These are phyloP conservation scores for Trichechus manatus DNA, from an alignment of 2,113 vertebrate species.

Conservation along the genomic window DNA sequence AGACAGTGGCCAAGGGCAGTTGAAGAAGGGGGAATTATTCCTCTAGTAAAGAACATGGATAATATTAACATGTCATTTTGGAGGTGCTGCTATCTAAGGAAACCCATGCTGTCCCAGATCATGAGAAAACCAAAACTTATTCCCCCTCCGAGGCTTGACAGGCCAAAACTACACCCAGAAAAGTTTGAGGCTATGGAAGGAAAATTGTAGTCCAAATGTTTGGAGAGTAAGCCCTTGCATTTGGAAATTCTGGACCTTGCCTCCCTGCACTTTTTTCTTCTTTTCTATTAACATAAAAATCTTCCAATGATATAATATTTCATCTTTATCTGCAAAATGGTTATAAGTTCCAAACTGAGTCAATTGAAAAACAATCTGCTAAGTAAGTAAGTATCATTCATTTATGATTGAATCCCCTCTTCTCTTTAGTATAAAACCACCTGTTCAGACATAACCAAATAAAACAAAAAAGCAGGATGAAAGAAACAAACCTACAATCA, in stretches of 20 bases:
- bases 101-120: background rate
- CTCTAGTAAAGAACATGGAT: background rate
- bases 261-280: background rate
- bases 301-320: background rate
- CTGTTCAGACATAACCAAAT: no score
- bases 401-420: background rate
- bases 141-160: background rate
- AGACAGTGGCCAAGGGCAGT: background rate
- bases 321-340: background rate
- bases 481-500: no score
- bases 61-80: background rate
- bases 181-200: background rate
- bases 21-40: background rate
- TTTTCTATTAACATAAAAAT: background rate
- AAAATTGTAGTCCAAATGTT: background rate
- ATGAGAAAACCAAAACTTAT: background rate
- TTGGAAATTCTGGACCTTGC: background rate
- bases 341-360: background rate
- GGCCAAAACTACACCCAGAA: slow-evolving; percentile 5
- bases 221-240: background rate
- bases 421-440: background rate
- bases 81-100: background rate
- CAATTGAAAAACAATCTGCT: background rate
- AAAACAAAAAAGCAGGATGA: no score
- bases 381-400: background rate